Conservation (phyloP, 1,140 invertebrate species). For the Galendromus occidentalis region DNA sequence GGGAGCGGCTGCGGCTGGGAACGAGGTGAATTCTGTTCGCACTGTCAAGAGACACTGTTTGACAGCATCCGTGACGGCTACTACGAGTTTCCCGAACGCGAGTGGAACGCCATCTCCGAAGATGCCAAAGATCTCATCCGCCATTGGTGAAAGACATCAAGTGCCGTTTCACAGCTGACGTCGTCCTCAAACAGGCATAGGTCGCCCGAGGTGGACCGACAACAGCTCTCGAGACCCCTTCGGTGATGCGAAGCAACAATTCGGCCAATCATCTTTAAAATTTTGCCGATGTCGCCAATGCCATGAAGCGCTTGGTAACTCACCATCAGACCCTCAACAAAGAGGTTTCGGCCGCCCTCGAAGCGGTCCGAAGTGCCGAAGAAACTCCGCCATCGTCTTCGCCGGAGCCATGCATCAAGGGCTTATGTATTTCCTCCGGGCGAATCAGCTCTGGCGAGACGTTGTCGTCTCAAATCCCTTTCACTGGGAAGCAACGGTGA, state of each 20-base stretch:
- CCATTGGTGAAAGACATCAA: slow-evolving; percentile 62
- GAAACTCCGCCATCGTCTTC: slow-evolving; percentile 15
- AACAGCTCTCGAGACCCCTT: slow-evolving; percentile 51
- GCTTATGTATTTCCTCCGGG: neutral
- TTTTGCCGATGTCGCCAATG: slow-evolving; percentile 82
- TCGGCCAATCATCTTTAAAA: slow-evolving; percentile 72
- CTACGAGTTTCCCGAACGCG: slow-evolving; percentile 74
- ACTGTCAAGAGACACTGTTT: slow-evolving; percentile 44
- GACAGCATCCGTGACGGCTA: slow-evolving; percentile 48
- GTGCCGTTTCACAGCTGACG: slow-evolving; percentile 58
- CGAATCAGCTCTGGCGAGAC: neutral
- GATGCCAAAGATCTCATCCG: slow-evolving; percentile 85
- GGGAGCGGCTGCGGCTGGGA: slow-evolving; percentile 88
- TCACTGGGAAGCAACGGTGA: slow-evolving; percentile 7
- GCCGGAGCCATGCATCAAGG: slow-evolving; percentile 14
- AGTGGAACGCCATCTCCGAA: slow-evolving; percentile 67
- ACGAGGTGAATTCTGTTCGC: slow-evolving; percentile 64
- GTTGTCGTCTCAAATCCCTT: neutral
- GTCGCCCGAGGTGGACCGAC: slow-evolving; percentile 31
- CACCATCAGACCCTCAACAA: slow-evolving; percentile 64
- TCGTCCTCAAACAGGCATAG: slow-evolving; percentile 72
- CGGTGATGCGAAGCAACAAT: slow-evolving; percentile 69
- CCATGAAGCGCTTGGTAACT: slow-evolving; percentile 71
- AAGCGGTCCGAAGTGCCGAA: slow-evolving; percentile 19
- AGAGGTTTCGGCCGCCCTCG: slow-evolving; percentile 18